phyloP scores from a whole-genome alignment of 2,888 invertebrate species.

The Strigamia maritima region DNA sequence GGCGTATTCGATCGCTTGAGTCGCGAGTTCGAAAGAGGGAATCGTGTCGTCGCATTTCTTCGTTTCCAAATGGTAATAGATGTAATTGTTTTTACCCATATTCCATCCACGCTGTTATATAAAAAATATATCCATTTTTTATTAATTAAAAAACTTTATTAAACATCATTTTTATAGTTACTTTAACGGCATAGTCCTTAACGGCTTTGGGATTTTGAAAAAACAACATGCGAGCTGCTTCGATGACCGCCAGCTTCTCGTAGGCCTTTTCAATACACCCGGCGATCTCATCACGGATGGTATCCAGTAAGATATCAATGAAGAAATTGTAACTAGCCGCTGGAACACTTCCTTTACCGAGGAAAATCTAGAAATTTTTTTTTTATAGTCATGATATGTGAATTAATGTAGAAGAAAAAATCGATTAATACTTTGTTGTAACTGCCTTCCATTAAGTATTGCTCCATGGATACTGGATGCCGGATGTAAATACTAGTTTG shows the following conservation, averaged over 20 bases:
- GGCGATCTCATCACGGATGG: constrained; percentile 90
- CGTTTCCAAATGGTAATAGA: constrained; percentile 72
- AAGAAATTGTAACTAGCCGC: constrained; percentile 93
- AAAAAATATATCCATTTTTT: too few species aligned
- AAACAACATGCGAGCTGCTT: constrained; percentile 86
- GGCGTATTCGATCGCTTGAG: constrained; percentile 94
- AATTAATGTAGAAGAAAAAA: background rate
- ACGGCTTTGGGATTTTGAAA: constrained; percentile 73
- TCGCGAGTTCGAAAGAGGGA: constrained; percentile 84
- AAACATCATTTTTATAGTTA: too few species aligned
- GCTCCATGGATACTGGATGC: constrained; percentile 92
- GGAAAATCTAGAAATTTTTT: constrained; percentile 62
- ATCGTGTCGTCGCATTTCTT: constrained; percentile 71
- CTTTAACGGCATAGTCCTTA: constrained; percentile 74
- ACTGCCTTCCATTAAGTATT: constrained; percentile 98
- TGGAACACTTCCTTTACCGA: constrained; percentile 92
- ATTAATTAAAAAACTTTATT: too few species aligned
- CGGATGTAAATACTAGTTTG: constrained; percentile 89
- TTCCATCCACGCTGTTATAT: constrained; percentile 73
- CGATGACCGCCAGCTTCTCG: constrained; percentile 77
- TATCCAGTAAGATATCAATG: constrained; percentile 91
- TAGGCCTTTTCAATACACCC: constrained; percentile 96
- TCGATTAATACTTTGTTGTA: constrained; percentile 79
- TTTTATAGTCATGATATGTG: background rate
- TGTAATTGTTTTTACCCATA: constrained; percentile 71